Evolutionary conservation across 2,888 invertebrate genomes (phyloP).

Genomic region (Strigamia maritima): DNA sequence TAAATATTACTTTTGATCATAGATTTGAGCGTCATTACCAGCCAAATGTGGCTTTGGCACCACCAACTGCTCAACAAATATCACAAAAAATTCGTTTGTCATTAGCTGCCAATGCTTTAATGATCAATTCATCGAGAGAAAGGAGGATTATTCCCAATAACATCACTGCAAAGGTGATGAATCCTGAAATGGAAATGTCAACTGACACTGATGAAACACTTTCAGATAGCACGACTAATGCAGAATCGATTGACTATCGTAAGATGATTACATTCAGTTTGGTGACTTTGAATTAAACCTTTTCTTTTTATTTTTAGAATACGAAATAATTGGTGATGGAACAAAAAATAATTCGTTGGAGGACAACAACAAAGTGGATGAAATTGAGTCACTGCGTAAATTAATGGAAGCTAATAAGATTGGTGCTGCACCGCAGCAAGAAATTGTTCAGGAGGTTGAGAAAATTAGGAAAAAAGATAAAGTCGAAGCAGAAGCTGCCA

Average conservation of each 20-base stretch:
- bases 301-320: not conserved
- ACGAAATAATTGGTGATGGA: no score
- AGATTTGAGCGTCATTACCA: constrained; percentile 79
- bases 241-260: constrained; percentile 40
- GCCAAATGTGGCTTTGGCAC: constrained; percentile 84
- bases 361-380: not conserved
- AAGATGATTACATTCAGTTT: not conserved
- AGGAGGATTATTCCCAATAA: not conserved
- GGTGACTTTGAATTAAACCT: not conserved
- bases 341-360: not conserved
- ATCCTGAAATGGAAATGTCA: constrained; percentile 65
- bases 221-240: constrained; percentile 41
- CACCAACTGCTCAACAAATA: constrained; percentile 54
- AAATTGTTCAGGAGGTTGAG: constrained; percentile 36
- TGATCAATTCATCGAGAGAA: not conserved
- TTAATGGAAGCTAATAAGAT: constrained; percentile 35
- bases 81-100: constrained; percentile 35
- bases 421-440: constrained; percentile 7
- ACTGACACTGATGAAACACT: constrained; percentile 68
- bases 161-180: not conserved
- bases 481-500: not conserved
- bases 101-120: not conserved
- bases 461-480: constrained; percentile 7
- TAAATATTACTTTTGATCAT: not conserved
- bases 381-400: constrained; percentile 36